These are phyloP conservation scores for Diaperis boleti DNA, from an alignment of 2,888 invertebrate genomes.

Conservation along the genomic window DNA sequence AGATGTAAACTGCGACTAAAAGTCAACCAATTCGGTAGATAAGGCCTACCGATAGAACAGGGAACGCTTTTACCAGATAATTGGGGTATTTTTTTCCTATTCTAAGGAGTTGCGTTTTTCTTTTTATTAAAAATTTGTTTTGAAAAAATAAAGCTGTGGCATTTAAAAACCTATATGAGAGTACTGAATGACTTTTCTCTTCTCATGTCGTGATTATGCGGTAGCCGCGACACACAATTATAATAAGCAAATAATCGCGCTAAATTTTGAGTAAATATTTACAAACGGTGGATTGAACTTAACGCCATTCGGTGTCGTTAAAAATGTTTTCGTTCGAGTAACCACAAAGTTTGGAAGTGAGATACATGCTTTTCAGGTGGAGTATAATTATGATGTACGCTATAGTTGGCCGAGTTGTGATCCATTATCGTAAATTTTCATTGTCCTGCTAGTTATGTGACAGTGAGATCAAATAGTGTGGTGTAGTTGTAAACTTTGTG, in stretches of 20 bases:
- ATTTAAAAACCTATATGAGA: no score
- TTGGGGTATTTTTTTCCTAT: no score
- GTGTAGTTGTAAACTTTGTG: neutral
- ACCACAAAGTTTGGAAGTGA: no score
- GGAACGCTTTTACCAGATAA: no score
- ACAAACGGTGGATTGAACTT: neutral
- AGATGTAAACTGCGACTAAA: no score
- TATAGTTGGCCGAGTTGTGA: neutral
- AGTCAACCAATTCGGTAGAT: no score
- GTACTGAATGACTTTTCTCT: no score
- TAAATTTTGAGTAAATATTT: neutral
- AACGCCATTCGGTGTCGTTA: neutral
- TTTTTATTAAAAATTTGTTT: no score
- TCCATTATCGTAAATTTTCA: neutral
- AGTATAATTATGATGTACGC: neutral
- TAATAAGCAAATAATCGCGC: neutral
- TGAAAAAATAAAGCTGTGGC: no score
- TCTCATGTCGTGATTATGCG: no score
- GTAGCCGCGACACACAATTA: neutral
- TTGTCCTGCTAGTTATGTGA: neutral
- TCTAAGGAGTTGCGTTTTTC: no score
- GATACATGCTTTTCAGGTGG: neutral
- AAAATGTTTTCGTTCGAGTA: neutral
- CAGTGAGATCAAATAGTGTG: neutral
- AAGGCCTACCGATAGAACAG: no score